These are phyloP conservation scores for Tachystola acroxantha DNA, from an alignment of 2,888 invertebrate species.

Conservation along the genomic window DNA sequence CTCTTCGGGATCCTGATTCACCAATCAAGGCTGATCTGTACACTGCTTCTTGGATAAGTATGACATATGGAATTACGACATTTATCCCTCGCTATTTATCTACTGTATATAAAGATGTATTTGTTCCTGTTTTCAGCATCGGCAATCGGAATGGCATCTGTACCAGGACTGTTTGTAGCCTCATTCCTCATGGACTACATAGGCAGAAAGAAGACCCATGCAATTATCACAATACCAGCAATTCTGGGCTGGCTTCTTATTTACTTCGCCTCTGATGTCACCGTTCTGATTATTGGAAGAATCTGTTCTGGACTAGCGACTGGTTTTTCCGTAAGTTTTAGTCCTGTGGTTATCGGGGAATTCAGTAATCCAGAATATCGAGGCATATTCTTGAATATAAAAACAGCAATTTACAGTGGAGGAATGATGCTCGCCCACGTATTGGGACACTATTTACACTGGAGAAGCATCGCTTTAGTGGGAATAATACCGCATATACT, in stretches of 20 bases:
- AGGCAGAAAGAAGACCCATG: conserved; percentile 33
- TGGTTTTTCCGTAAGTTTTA: conserved; percentile 68
- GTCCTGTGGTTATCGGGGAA: conserved; percentile 73
- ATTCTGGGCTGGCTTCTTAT: conserved; percentile 22
- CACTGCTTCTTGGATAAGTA: conserved; percentile 32
- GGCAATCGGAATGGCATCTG: conserved; percentile 26
- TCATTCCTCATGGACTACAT: conserved; percentile 32
- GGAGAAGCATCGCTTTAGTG: conserved; percentile 37
- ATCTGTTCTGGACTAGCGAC: conserved; percentile 26
- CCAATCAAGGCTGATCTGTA: conserved; percentile 23
- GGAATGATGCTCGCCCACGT: conserved; percentile 38
- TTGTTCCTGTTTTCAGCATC: conserved; percentile 24
- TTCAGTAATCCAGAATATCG: conserved; percentile 76
- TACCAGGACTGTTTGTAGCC: conserved; percentile 33
- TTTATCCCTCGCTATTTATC: too few species aligned
- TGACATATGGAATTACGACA: background rate
- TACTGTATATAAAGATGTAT: too few species aligned
- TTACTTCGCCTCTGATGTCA: conserved; percentile 23
- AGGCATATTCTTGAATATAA: conserved; percentile 71
- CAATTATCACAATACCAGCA: conserved; percentile 44
- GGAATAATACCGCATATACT: conserved; percentile 30
- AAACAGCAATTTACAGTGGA: conserved; percentile 37
- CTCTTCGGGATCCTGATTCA: conserved; percentile 24
- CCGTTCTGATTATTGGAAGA: conserved; percentile 22
- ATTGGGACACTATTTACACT: conserved; percentile 30